Evolutionary conservation across 2,797 vertebrate species (phyloP).

Genomic region (Anomalospiza imberbis): DNA sequence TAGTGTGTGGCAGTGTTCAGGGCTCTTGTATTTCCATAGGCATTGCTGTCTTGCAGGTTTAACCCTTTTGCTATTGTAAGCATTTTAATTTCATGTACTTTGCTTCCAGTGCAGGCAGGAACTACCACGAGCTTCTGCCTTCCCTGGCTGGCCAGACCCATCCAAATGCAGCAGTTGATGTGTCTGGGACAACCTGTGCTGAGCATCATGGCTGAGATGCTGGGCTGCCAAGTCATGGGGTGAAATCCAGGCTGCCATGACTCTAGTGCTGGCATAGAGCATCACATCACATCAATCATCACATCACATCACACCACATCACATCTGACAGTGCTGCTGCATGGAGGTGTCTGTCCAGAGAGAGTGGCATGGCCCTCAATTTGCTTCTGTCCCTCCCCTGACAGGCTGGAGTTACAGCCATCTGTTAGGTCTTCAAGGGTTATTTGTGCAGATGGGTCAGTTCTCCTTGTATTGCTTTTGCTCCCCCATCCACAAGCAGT

Average conservation of each 20-base stretch:
- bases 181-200: not conserved
- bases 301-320: rapidly evolving
- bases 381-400: not conserved
- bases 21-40: not conserved
- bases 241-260: rapidly evolving
- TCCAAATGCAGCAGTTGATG: not conserved
- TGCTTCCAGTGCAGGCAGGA: not conserved
- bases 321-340: rapidly evolving
- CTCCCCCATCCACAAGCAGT: not conserved
- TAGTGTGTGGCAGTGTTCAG: not conserved
- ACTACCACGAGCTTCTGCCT: not conserved
- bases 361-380: rapidly evolving
- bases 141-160: not conserved
- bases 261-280: not conserved
- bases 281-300: not conserved
- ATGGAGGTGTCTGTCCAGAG: rapidly evolving
- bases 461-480: not conserved
- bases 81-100: not conserved
- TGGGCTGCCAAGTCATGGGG: not conserved
- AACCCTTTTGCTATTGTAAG: not conserved
- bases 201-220: not conserved
- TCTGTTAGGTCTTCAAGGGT: not conserved
- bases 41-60: not conserved
- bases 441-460: not conserved
- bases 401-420: not conserved